Evolutionary conservation across 2,888 invertebrate genomes (phyloP).

Genomic region (Trachelus stipa): DNA sequence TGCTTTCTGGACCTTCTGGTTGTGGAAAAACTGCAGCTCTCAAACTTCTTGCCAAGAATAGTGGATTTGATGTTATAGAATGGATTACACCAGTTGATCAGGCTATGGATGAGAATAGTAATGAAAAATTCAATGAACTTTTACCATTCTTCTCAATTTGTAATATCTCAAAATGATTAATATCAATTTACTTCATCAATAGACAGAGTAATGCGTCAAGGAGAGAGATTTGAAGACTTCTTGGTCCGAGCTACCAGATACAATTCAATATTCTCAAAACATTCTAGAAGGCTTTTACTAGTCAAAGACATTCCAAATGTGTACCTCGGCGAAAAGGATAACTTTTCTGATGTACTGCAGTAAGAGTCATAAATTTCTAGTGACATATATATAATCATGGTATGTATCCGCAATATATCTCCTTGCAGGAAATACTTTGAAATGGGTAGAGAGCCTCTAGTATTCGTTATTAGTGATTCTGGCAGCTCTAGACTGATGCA

Average conservation of each 20-base stretch:
- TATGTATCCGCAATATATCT: constrained; percentile 4
- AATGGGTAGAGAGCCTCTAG: constrained; percentile 75
- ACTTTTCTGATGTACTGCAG: constrained; percentile 78
- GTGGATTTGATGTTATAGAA: constrained; percentile 75
- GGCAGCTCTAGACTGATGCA: constrained; percentile 66
- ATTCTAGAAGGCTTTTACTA: constrained; percentile 71
- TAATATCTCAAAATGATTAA: neutral
- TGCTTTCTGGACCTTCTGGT: constrained; percentile 87
- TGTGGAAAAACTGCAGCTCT: constrained; percentile 85
- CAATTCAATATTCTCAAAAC: constrained; percentile 53
- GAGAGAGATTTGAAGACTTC: constrained; percentile 80
- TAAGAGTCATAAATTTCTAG: constrained; percentile 62
- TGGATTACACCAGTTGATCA: constrained; percentile 87
- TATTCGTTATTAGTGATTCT: constrained; percentile 80
- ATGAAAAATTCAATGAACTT: constrained; percentile 13
- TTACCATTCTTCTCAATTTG: neutral
- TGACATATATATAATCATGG: constrained; percentile 13
- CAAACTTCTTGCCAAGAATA: constrained; percentile 74
- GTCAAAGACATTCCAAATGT: constrained; percentile 88
- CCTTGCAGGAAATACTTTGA: constrained; percentile 71
- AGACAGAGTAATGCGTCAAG: constrained; percentile 69
- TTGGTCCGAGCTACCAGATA: constrained; percentile 83
- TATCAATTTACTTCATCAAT: constrained; percentile 8
- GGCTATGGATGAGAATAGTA: constrained; percentile 70
- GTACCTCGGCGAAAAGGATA: constrained; percentile 74